These are phyloP conservation scores for Brachionus rotundiformis DNA, from an alignment of 1,140 invertebrate species.

Conservation along the genomic window DNA sequence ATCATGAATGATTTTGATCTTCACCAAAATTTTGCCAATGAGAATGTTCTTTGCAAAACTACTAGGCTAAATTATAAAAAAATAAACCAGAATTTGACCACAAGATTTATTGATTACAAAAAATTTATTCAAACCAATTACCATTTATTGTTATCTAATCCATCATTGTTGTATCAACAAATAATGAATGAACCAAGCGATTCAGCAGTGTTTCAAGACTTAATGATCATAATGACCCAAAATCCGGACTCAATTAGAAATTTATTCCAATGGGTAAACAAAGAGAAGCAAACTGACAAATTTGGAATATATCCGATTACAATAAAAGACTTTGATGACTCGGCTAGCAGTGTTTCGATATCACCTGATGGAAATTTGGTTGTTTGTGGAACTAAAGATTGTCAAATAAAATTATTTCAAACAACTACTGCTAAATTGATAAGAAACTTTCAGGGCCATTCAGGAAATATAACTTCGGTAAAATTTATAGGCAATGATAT, in stretches of 20 bases:
- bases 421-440: slow-evolving; percentile 59
- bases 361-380: slow-evolving; percentile 57
- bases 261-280: slow-evolving; percentile 56
- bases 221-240: slow-evolving; percentile 29
- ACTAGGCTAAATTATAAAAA: not conserved
- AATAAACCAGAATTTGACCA: not conserved
- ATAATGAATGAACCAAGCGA: slow-evolving; percentile 57
- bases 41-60: slow-evolving; percentile 55
- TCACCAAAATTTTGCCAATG: slow-evolving; percentile 3
- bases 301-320: not conserved
- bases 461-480: slow-evolving; percentile 58
- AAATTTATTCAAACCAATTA: slow-evolving; percentile 42
- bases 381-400: slow-evolving; percentile 59
- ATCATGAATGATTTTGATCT: slow-evolving; percentile 58
- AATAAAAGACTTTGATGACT: slow-evolving; percentile 54
- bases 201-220: slow-evolving; percentile 54
- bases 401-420: slow-evolving; percentile 58
- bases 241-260: not conserved
- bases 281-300: slow-evolving; percentile 54
- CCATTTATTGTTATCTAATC: slow-evolving; percentile 55
- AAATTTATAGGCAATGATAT: slow-evolving; percentile 59
- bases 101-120: slow-evolving; percentile 13
- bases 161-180: slow-evolving; percentile 60
- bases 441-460: slow-evolving; percentile 59
- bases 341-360: slow-evolving; percentile 58